Evolutionary conservation across 1,140 invertebrate species (phyloP).

Genomic region (Telenomus remus): DNA sequence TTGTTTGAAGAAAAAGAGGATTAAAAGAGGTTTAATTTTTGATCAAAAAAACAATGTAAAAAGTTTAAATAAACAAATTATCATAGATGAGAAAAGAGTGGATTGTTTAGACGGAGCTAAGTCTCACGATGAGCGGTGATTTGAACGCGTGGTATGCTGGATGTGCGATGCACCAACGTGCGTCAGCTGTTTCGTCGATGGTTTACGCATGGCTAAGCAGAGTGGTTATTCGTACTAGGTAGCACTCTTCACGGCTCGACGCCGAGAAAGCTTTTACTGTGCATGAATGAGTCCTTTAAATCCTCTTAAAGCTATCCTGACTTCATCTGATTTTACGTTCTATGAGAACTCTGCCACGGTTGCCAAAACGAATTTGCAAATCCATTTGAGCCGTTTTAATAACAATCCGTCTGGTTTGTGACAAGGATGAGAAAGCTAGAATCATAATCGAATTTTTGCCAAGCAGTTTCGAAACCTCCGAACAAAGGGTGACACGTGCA

Average conservation of each 20-base stretch:
- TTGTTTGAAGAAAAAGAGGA: too few species aligned
- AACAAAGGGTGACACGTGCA: too few species aligned
- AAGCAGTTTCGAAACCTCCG: slow-evolving; percentile 1
- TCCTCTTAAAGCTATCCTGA: slow-evolving; percentile 49
- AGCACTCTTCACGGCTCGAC: slow-evolving; percentile 44
- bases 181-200: slow-evolving; percentile 55
- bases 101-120: slow-evolving; percentile 15
- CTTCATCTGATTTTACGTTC: slow-evolving; percentile 54
- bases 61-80: too few species aligned
- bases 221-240: slow-evolving; percentile 52
- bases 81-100: not conserved
- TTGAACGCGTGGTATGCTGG: slow-evolving; percentile 46
- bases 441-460: too few species aligned
- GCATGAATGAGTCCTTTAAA: slow-evolving; percentile 57
- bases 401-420: slow-evolving; percentile 21
- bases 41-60: too few species aligned
- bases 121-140: slow-evolving; percentile 36
- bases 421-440: slow-evolving; percentile 6
- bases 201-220: slow-evolving; percentile 57
- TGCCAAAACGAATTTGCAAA: slow-evolving; percentile 15
- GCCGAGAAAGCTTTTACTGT: slow-evolving; percentile 45
- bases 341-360: slow-evolving; percentile 50
- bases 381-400: not conserved
- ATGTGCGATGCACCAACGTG: slow-evolving; percentile 44
- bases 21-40: too few species aligned